These are phyloP conservation scores for Coelopa frigida DNA, from an alignment of 1,140 invertebrate species.

Conservation along the genomic window DNA sequence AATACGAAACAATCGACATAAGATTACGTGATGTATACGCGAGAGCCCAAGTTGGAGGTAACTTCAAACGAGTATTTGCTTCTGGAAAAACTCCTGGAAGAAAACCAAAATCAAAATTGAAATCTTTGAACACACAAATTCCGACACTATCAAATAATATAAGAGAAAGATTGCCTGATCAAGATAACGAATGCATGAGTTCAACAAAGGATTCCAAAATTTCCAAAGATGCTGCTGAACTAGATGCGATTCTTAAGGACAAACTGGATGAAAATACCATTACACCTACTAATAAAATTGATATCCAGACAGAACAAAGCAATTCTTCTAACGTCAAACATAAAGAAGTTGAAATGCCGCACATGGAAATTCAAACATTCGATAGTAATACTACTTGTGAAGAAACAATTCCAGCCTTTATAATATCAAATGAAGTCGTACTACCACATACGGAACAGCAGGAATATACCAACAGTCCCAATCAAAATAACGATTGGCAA, in stretches of 20 bases:
- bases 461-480: no score
- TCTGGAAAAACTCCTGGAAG: conserved; percentile 19
- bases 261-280: no score
- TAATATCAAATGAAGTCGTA: conserved; percentile 9
- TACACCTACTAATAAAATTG: no score
- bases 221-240: no score
- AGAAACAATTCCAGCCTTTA: conserved; percentile 2
- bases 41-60: conserved; percentile 35
- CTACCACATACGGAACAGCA: no score
- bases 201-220: no score
- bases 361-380: conserved; percentile 33
- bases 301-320: no score
- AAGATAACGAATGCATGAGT: no score
- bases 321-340: conserved; percentile 11
- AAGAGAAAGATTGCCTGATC: not conserved
- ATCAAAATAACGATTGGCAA: no score
- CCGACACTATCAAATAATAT: not conserved
- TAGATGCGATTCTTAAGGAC: no score
- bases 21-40: conserved; percentile 35
- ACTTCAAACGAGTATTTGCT: conserved; percentile 23
- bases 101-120: conserved; percentile 27
- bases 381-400: conserved; percentile 7
- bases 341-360: conserved; percentile 13
- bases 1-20: conserved; percentile 41
- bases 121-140: conserved; percentile 20